Evolutionary conservation across 2,888 invertebrate genomes (phyloP).

Genomic region (Parnassius orleans): DNA sequence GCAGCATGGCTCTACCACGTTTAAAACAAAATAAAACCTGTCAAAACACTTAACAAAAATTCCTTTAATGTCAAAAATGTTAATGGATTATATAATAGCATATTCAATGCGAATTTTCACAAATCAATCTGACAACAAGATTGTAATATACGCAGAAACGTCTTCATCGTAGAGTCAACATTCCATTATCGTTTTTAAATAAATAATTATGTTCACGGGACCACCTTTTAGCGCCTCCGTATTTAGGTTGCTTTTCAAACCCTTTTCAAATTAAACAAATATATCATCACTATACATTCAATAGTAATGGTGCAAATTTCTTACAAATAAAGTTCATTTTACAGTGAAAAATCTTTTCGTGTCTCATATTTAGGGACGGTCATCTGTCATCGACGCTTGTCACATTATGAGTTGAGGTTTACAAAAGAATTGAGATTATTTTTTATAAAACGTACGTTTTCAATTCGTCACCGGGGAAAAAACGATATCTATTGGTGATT

Average conservation of each 20-base stretch:
- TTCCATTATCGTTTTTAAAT: conserved; percentile 35
- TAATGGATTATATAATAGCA: not conserved
- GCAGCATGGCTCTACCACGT: too few species aligned
- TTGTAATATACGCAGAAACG: conserved; percentile 32
- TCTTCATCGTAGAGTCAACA: conserved; percentile 58
- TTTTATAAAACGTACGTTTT: conserved; percentile 42
- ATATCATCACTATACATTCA: conserved; percentile 12
- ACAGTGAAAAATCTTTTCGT: conserved; percentile 24
- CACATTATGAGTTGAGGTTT: conserved; percentile 55
- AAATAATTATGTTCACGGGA: conserved; percentile 47
- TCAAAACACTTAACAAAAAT: not conserved
- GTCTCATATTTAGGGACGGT: conserved; percentile 35
- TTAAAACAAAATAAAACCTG: too few species aligned
- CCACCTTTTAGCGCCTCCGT: conserved; percentile 74
- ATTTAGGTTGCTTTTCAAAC: conserved; percentile 50
- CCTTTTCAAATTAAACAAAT: conserved; percentile 44
- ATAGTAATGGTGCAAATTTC: conserved; percentile 15
- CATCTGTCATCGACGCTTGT: conserved; percentile 74
- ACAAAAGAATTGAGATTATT: conserved; percentile 48
- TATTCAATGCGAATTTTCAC: not conserved
- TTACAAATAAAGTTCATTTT: conserved; percentile 36
- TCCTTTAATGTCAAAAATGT: not conserved
- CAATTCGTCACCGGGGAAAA: conserved; percentile 14
- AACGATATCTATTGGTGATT: conserved; percentile 25
- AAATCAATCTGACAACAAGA: conserved; percentile 3